Base-by-base conservation (phyloP, 2,113 vertebrate genomes). In the Nothocercus julius region DNA sequence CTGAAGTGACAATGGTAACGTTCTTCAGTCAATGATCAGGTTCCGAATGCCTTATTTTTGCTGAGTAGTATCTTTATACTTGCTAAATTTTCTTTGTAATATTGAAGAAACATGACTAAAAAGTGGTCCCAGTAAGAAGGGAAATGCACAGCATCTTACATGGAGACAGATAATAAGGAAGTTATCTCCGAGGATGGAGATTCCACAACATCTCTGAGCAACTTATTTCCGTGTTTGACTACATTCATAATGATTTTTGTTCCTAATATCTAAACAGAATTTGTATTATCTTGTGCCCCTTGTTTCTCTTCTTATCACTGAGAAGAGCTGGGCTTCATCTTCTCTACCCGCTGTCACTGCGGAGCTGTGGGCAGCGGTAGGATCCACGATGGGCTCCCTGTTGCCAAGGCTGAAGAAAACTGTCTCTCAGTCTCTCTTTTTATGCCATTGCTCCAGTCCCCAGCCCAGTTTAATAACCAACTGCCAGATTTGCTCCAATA, bases 401-500 rank as follows among this genome's bases (percentile, higher is more conserved):
- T 54, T 30, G 27, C 28, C 8, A 54, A 30, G 21, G 10, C 21
- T 82, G 32, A 2, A 25, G 7, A 82, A 66, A 34, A 24, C 4
- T 7, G 42, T 27, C 7, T 13, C 42, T 21, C 36, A 58, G 10
- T 15, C 21, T 74, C 5, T 76, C 14, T 58, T 51, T 38, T 5
- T 58, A 21, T 21, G 5, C 6, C 2, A 4, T 28, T 58, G 5
- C 44, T 85, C 56, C 27, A 38, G 25, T 7, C 8, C 18, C 7
- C 2, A 11, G 53, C 1, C 2, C 14, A 56, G 44, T 7, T 10
- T 67, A 12, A 38, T 27, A 64, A 25, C 0, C 76, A 22, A 56
- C 87, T n/a, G 5, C 30, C 47, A 9, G 25, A 18, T 30, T 44
- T 72, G 7, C 9, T 72, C 6, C 20, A 59, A 36, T 11, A 11